A percentile compares a stretch with the other conserved stretches of the same genome.
These are phyloP conservation scores for Hetaerina americana DNA, from an alignment of 1,140 invertebrate genomes.

Conservation along the genomic window DNA sequence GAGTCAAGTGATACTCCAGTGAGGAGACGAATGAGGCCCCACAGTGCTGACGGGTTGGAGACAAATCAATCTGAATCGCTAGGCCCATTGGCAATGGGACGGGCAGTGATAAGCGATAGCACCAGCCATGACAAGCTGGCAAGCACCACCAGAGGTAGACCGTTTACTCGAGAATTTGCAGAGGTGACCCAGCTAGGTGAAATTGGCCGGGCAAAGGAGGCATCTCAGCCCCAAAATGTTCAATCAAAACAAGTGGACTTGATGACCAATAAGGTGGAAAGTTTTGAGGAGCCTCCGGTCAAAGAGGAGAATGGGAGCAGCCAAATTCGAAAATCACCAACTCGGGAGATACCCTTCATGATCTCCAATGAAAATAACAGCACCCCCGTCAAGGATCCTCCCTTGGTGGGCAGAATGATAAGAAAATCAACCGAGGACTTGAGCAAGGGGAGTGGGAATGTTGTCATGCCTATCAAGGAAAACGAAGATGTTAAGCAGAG, in stretches of 20 bases:
- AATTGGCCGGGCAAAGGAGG: neutral
- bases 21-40: neutral
- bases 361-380: neutral
- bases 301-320: neutral
- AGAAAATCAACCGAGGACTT: neutral
- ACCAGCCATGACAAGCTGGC: no score
- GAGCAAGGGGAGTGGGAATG: neutral
- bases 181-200: neutral
- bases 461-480: neutral
- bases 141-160: neutral
- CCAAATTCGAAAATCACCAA: neutral
- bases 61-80: neutral
- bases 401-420: no score
- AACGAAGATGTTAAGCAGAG: neutral
- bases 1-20: neutral
- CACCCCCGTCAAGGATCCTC: neutral
- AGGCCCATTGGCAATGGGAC: neutral
- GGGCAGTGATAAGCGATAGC: neutral
- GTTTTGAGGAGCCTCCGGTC: neutral
- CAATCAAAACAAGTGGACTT: neutral
- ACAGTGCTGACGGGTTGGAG: neutral
- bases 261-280: neutral
- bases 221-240: neutral
- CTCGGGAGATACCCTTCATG: no score
- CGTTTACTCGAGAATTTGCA: neutral